These are phyloP conservation scores for Isoperla grammatica DNA, from an alignment of 2,888 invertebrate species.

Conservation along the genomic window DNA sequence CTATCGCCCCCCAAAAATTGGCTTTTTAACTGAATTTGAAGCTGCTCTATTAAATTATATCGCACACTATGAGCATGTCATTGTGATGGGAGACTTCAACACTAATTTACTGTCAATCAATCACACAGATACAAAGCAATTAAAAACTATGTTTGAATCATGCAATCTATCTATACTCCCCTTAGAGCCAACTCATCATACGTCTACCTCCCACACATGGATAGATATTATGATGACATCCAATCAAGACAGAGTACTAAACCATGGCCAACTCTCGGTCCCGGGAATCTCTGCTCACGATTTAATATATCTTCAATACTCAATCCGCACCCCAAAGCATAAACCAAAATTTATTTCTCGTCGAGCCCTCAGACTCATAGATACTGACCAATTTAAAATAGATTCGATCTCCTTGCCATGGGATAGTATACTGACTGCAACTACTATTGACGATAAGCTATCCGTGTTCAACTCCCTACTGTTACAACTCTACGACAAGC, in stretches of 20 bases:
- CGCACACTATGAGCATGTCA: background rate
- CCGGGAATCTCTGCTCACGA: no score
- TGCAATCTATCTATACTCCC: background rate
- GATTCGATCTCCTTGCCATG: background rate
- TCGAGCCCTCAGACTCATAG: background rate
- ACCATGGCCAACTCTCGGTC: background rate
- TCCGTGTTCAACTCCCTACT: no score
- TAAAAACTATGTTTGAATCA: background rate
- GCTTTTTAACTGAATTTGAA: conserved; percentile 1
- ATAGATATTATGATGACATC: conserved; percentile 6
- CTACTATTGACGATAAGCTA: no score
- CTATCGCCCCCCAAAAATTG: conserved; percentile 12
- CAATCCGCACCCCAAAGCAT: background rate
- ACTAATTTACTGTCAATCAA: background rate
- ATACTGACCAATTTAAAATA: background rate
- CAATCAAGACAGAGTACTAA: background rate
- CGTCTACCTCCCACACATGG: conserved; percentile 5
- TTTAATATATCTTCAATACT: background rate
- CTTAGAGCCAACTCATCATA: conserved; percentile 1
- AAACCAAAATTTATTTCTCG: background rate
- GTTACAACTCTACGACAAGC: background rate
- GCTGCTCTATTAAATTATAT: background rate
- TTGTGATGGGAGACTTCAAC: conserved; percentile 9
- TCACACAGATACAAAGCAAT: background rate
- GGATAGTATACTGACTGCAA: no score